A percentile compares a stretch with the other conserved stretches of the same genome.
Conservation (phyloP, 2,113 vertebrate genomes). For the Erythrolamprus reginae region DNA sequence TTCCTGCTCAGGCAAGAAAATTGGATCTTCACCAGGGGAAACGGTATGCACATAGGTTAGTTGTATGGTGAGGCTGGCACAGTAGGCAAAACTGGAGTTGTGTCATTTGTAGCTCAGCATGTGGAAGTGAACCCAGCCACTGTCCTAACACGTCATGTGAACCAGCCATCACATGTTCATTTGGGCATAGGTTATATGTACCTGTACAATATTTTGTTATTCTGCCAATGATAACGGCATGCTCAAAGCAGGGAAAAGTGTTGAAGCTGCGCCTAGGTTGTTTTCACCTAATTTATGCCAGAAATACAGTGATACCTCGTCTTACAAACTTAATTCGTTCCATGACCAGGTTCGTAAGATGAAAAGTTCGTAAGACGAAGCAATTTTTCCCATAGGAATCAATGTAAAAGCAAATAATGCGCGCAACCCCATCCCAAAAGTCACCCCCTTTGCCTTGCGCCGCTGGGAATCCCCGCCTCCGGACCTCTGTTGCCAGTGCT, state of each 20-base stretch:
- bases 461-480: too few relatives aligned
- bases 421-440: too few relatives aligned
- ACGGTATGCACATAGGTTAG: neutral
- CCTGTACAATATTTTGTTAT: neutral
- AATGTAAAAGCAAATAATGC: too few relatives aligned
- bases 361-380: too few relatives aligned
- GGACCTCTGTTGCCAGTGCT: too few relatives aligned
- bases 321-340: too few relatives aligned
- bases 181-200: neutral
- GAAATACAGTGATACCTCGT: too few relatives aligned
- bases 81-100: neutral
- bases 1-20: neutral
- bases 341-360: too few relatives aligned
- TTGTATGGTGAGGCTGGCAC: neutral
- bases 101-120: neutral
- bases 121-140: neutral
- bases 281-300: neutral
- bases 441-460: too few relatives aligned
- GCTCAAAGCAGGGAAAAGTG: neutral
- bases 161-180: neutral
- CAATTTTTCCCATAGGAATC: too few relatives aligned
- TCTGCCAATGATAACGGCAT: neutral
- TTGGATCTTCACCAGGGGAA: neutral
- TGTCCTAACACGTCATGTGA: neutral
- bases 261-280: neutral